Base-by-base conservation (phyloP, 2,113 vertebrate species). In the Pogona vitticeps region DNA sequence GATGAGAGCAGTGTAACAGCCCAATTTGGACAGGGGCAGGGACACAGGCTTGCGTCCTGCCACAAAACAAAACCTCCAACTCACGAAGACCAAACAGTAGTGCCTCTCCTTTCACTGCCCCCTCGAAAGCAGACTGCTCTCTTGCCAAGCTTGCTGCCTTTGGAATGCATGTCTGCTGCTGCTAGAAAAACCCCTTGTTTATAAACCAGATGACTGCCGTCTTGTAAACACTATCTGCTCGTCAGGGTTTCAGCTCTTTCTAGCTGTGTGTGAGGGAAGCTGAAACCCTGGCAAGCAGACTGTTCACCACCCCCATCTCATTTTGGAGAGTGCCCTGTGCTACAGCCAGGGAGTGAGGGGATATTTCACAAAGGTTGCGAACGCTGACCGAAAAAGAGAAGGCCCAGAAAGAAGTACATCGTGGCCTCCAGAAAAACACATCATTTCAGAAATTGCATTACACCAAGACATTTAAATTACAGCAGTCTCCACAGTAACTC, bases 141-240 rank as follows among this genome's bases (percentile, higher is more conserved):
- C 40, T 79, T 73, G 17, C 67, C 36, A 80, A 73, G 33, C 82
- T 42, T 18, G 33, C 76, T 58, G 28, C 68, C 68, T 80, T 13
- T 71, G 88, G 88, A 88, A 85, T 81, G 83, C 61, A 65, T 46
- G 80, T 79, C n/a, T 40, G 15, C 82, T 68, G 68, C 76, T 23
- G 33, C 20, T 46, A 33, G 83, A 70, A 61, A 87, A 79, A 28
- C 42, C 79, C 86, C 7, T 1, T 1, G 84, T 89, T 89, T 89
- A 85, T 78, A 71, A 63, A 65, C 80, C 63, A 9, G 20, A 28
- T 38, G 68, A 65, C 84, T 59, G 84, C 88, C 26, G 59, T 56
- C 82, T 86, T 83, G 79, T 86, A 86, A 86, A 89, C 88, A 89
- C 56, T 38, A 78, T 20, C 2, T 23, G 23, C 65, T 76, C 42